Percentiles rank a stretch among this genome's conserved stretches.
Conservation (phyloP, 1,140 invertebrate species). For the Orius laevigatus region DNA sequence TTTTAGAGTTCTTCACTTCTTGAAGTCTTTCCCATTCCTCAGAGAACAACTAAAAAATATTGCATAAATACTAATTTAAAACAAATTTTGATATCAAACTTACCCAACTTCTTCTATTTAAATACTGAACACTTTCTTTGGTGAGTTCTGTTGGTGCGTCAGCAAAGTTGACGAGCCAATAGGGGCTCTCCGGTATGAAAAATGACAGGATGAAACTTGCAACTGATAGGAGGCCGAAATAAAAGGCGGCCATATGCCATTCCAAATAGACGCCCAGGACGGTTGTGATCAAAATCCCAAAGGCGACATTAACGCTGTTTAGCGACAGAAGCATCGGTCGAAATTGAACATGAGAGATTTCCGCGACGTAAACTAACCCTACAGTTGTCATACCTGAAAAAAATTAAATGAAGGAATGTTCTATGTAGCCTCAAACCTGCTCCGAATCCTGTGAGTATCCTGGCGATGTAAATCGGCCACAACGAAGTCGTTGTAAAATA, state of each 20-base stretch:
- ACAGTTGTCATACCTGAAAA: constrained; percentile 33
- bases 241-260: constrained; percentile 30
- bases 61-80: not conserved
- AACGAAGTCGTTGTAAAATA: constrained; percentile 15
- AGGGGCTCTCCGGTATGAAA: constrained; percentile 37
- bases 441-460: constrained; percentile 33
- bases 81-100: too few relatives aligned
- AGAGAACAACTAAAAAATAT: constrained; percentile 15
- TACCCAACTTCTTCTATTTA: constrained; percentile 10
- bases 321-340: constrained; percentile 35
- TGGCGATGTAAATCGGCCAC: constrained; percentile 26
- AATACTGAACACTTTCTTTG: not conserved
- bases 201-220: constrained; percentile 25
- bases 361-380: constrained; percentile 36
- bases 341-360: constrained; percentile 34
- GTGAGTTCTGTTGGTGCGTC: not conserved
- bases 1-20: constrained; percentile 17
- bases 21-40: constrained; percentile 16
- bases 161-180: constrained; percentile 32
- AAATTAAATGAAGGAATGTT: not conserved
- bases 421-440: constrained; percentile 22
- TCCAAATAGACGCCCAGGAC: constrained; percentile 26
- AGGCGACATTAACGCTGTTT: constrained; percentile 30
- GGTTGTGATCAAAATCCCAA: constrained; percentile 33
- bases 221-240: constrained; percentile 27